Conservation (phyloP, 2,888 invertebrate species). For the Zeuzera pyrina region DNA sequence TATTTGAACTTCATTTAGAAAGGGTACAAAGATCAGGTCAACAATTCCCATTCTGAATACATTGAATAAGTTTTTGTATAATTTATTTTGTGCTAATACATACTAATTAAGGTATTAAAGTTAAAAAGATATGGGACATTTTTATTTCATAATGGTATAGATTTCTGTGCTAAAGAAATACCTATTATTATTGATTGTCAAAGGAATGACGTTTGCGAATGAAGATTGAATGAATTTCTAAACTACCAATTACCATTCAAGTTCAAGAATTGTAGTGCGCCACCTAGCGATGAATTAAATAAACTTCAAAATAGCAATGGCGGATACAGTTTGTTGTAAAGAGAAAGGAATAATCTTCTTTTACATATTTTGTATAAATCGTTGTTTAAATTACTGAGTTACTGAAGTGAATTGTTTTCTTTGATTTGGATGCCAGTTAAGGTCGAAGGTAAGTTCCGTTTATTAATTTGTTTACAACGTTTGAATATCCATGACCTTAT, state of each 20-base stretch:
- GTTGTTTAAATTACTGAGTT: neutral
- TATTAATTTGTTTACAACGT: conserved; percentile 37
- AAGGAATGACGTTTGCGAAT: no score
- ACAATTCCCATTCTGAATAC: conserved; percentile 53
- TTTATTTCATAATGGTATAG: no score
- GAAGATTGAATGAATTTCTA: conserved; percentile 6
- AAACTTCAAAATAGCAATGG: conserved; percentile 51
- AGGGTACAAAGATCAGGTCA: conserved; percentile 79
- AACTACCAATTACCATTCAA: conserved; percentile 37
- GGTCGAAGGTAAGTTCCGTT: conserved; percentile 32
- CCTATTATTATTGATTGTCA: no score
- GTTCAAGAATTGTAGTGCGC: conserved; percentile 28
- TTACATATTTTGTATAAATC: neutral
- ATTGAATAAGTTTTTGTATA: conserved; percentile 22
- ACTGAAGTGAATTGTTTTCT: neutral
- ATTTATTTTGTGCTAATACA: conserved; percentile 4
- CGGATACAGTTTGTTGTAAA: conserved; percentile 54
- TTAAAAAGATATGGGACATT: neutral
- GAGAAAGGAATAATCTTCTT: conserved; percentile 27
- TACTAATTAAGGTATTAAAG: neutral
- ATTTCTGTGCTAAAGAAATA: no score
- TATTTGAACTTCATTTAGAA: conserved; percentile 89
- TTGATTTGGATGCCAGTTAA: neutral
- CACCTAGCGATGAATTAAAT: conserved; percentile 40
- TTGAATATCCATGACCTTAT: conserved; percentile 64